Evolutionary conservation across 2,888 invertebrate genomes (phyloP).

Genomic region (Pyrocoelia pectoralis): DNA sequence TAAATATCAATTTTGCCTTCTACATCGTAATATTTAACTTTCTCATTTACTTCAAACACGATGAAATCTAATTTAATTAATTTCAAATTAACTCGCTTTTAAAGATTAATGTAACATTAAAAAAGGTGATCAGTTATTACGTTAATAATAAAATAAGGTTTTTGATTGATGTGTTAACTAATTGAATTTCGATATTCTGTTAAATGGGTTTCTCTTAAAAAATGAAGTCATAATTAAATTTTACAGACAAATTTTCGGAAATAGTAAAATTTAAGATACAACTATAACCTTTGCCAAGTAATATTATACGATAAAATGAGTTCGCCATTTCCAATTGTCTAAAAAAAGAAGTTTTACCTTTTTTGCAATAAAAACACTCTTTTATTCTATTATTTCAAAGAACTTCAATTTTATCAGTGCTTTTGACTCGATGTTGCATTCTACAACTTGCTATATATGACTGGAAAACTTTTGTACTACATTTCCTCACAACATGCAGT

Average conservation of each 20-base stretch:
- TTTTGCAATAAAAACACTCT: slow-evolving; percentile 19
- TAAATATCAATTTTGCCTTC: no score
- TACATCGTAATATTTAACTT: no score
- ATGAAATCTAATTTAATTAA: no score
- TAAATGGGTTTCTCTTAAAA: no score
- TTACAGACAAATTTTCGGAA: neutral
- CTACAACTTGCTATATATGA: slow-evolving; percentile 43
- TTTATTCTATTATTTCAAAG: slow-evolving; percentile 30
- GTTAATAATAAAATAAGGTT: no score
- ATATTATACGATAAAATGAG: neutral
- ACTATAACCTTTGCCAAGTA: neutral
- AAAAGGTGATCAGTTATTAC: no score
- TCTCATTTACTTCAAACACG: no score
- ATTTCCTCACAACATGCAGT: slow-evolving; percentile 46
- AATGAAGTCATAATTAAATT: no score
- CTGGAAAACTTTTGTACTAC: slow-evolving; percentile 43
- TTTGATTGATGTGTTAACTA: no score
- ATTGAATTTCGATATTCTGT: no score
- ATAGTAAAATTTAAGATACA: neutral
- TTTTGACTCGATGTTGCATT: slow-evolving; percentile 37
- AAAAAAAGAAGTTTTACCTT: slow-evolving; percentile 7
- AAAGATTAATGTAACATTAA: no score
- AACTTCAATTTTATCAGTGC: slow-evolving; percentile 29
- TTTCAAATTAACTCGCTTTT: no score
- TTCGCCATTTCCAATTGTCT: neutral